Evolutionary conservation across 64 coral and sea anemone genomes (phyloP).

Genomic region (Anthopleura sola): DNA sequence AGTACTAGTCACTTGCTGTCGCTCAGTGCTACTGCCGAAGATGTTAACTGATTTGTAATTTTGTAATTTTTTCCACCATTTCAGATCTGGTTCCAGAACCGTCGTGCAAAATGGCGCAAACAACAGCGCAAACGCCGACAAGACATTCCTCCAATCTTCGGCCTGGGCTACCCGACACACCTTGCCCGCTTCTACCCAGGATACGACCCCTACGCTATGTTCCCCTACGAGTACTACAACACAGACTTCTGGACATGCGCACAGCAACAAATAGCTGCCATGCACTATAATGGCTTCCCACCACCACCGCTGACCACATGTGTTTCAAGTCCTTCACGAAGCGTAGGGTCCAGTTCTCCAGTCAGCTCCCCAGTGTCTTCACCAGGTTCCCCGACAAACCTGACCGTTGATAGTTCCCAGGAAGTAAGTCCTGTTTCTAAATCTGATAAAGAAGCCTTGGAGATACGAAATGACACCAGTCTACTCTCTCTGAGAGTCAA

Average conservation of each 20-base stretch:
- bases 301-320: conserved; percentile 21
- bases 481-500: conserved; percentile 30
- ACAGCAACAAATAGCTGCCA: conserved; percentile 69
- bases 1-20: too few relatives aligned
- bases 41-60: background rate
- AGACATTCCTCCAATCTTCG: conserved; percentile 68
- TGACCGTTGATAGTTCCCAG: background rate
- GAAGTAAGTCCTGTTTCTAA: conserved; percentile 1
- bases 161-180: conserved; percentile 71
- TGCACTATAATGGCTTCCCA: conserved; percentile 53
- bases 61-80: background rate
- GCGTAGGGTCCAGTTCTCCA: background rate
- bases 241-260: conserved; percentile 93
- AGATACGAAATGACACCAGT: conserved; percentile 52
- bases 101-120: conserved; percentile 88
- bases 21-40: background rate
- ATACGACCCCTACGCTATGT: conserved; percentile 43
- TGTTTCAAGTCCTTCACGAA: conserved; percentile 23
- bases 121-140: conserved; percentile 77
- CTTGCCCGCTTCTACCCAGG: conserved; percentile 56
- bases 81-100: conserved; percentile 95
- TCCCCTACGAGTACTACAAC: conserved; percentile 75
- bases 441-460: conserved; percentile 9
- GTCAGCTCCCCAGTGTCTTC: conserved; percentile 17
- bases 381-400: background rate